Conservation (phyloP, 2,888 invertebrate species). For the Thalpophila matura region DNA sequence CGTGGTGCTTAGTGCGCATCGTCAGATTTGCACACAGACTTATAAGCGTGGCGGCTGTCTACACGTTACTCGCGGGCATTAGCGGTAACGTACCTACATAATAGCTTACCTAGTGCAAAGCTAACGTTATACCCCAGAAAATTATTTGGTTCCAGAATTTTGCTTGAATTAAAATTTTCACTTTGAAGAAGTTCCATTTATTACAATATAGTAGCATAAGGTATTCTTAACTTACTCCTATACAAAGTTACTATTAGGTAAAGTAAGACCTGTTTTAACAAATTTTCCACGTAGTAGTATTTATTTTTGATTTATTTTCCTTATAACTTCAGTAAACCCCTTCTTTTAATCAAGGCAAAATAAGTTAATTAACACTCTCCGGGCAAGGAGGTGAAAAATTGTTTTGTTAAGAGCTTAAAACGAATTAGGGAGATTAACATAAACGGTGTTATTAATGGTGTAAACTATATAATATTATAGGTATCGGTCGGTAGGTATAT, state of each 20-base stretch:
- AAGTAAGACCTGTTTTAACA: constrained; percentile 13
- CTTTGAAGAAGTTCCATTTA: constrained; percentile 33
- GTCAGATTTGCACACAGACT: constrained; percentile 33
- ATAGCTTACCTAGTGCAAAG: constrained; percentile 30
- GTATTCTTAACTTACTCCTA: constrained; percentile 25
- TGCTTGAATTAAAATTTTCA: constrained; percentile 20
- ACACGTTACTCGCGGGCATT: constrained; percentile 29
- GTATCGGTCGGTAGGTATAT: constrained; percentile 21
- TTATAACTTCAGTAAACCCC: constrained; percentile 50
- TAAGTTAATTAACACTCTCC: constrained; percentile 63
- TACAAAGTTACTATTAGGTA: constrained; percentile 14
- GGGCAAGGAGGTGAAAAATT: constrained; percentile 64
- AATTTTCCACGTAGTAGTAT: constrained; percentile 43
- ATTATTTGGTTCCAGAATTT: constrained; percentile 35
- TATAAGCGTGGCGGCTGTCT: constrained; percentile 46
- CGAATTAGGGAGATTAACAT: constrained; percentile 53
- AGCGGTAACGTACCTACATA: constrained; percentile 42
- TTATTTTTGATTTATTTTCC: constrained; percentile 59
- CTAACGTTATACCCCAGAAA: constrained; percentile 36
- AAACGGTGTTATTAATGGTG: constrained; percentile 52
- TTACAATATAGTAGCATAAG: constrained; percentile 23
- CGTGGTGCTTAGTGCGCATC: constrained; percentile 37
- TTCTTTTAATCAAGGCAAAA: constrained; percentile 61
- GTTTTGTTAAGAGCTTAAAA: constrained; percentile 59
- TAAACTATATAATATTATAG: constrained; percentile 46